Evolutionary conservation across 35 echinoderm and acorn worm genomes (phyloP).

Genomic region (Hemicentrotus pulcherrimus): DNA sequence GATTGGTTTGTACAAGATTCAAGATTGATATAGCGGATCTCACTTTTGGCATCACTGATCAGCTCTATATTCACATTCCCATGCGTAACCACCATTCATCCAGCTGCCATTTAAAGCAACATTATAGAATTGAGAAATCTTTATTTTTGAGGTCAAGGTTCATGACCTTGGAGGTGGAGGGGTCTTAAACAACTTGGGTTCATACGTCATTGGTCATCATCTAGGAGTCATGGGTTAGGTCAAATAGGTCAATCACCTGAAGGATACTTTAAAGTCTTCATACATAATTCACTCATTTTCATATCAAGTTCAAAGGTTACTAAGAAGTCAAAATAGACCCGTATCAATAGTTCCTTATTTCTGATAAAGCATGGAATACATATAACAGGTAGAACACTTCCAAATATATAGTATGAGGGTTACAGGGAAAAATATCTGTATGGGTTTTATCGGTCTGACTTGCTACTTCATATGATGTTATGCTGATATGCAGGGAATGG

Average conservation of each 20-base stretch:
- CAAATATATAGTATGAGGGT: too few relatives aligned
- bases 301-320: not conserved
- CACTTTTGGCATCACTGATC: not conserved
- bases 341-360: too few relatives aligned
- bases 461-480: not conserved
- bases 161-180: not conserved
- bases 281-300: too few relatives aligned
- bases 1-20: slow-evolving; percentile 22
- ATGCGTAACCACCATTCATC: not conserved
- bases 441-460: too few relatives aligned
- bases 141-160: not conserved
- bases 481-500: not conserved
- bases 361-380: too few relatives aligned
- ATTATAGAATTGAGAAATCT: not conserved
- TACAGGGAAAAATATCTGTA: too few relatives aligned
- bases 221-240: not conserved
- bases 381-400: not conserved
- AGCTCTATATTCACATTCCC: not conserved
- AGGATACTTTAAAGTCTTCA: not conserved
- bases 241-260: not conserved
- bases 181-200: not conserved
- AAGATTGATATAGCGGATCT: not conserved
- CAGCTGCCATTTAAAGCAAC: not conserved
- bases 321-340: too few relatives aligned
- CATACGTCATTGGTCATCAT: not conserved